phyloP scores from a whole-genome alignment of 23 tunicate species.

The Phallusia fumigata region DNA sequence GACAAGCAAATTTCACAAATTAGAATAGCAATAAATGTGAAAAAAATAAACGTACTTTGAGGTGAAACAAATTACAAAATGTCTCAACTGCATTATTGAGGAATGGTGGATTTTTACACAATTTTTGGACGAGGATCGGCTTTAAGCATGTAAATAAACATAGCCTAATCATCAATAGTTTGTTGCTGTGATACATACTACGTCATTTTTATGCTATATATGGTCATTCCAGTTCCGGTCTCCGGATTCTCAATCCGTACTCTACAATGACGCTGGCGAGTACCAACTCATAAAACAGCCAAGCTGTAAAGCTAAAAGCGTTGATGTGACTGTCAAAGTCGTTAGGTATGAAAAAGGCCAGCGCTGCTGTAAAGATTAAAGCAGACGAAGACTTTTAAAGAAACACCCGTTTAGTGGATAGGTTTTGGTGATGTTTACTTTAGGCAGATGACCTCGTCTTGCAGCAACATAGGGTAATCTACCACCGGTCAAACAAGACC shows the following conservation, averaged over 20 bases:
- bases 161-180: too few species aligned
- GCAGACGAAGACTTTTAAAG: conserved; percentile 60
- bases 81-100: too few species aligned
- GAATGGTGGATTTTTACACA: too few species aligned
- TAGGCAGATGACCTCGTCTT: conserved; percentile 55
- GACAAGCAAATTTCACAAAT: conserved; percentile 37
- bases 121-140: too few species aligned
- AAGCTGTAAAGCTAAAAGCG: conserved; percentile 58
- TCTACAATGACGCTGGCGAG: conserved; percentile 54
- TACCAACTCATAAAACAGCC: conserved; percentile 66
- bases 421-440: too few species aligned
- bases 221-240: conserved; percentile 43
- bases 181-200: too few species aligned
- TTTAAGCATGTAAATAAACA: too few species aligned
- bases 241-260: conserved; percentile 38
- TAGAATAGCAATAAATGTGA: conserved; percentile 31
- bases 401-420: conserved; percentile 47
- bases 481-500: conserved; percentile 42
- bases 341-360: conserved; percentile 42
- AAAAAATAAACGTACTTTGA: conserved; percentile 54
- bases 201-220: conserved; percentile 52
- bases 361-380: conserved; percentile 14
- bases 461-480: too few species aligned
- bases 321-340: conserved; percentile 56
- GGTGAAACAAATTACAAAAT: too few species aligned